Conservation (phyloP, 2,113 vertebrate genomes). For the Paradoxurus hermaphroditus region DNA sequence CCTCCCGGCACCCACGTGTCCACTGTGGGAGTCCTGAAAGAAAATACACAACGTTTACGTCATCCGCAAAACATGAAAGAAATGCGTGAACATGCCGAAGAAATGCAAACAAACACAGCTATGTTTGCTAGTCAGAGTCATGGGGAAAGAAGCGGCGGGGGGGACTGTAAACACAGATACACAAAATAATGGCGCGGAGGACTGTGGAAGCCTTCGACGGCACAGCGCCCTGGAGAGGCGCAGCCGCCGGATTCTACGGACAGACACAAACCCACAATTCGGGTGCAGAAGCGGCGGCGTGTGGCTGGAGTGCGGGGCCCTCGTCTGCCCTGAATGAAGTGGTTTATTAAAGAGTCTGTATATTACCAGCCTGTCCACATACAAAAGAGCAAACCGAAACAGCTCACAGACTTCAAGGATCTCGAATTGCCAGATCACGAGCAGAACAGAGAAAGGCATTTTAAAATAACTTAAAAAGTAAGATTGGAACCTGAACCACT, state of each 20-base stretch:
- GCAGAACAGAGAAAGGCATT: neutral
- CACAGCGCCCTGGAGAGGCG: neutral
- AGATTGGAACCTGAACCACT: neutral
- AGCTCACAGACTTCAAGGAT: neutral
- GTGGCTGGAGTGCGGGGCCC: neutral
- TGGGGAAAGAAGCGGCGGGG: slow-evolving; percentile 1
- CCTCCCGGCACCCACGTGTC: neutral
- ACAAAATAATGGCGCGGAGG: neutral
- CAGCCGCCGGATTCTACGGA: neutral
- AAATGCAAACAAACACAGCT: slow-evolving; percentile 57
- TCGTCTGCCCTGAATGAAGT: neutral
- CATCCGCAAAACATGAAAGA: slow-evolving; percentile 49
- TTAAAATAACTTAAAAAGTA: slow-evolving; percentile 21
- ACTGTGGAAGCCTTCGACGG: neutral
- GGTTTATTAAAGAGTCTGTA: neutral
- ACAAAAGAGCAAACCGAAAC: neutral
- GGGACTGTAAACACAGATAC: slow-evolving; percentile 39
- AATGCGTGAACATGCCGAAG: neutral
- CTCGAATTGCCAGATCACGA: neutral
- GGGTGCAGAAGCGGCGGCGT: neutral
- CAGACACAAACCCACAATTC: neutral
- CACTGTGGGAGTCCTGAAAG: slow-evolving; percentile 12
- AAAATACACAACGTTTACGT: neutral
- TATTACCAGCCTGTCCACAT: neutral
- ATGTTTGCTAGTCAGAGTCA: slow-evolving; percentile 28